Evolutionary conservation across 2,113 vertebrate genomes (phyloP).

Genomic region (Neotragus pygmaeus): DNA sequence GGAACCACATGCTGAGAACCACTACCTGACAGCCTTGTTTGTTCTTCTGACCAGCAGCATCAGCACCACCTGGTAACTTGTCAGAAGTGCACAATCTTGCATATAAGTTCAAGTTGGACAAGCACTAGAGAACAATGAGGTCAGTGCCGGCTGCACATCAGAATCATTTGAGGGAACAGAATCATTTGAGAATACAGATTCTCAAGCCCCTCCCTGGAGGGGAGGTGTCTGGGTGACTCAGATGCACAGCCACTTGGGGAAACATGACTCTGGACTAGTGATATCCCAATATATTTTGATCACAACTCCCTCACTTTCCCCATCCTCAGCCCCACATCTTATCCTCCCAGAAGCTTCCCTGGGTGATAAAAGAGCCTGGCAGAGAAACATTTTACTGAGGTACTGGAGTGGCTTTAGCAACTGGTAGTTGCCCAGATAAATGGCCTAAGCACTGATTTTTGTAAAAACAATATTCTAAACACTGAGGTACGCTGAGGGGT

Average conservation of each 20-base stretch:
- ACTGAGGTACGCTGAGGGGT: background rate
- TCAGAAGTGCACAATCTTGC: background rate
- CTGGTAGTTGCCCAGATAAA: background rate
- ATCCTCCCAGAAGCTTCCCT: background rate
- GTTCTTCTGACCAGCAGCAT: background rate
- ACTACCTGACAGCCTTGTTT: background rate
- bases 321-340: background rate
- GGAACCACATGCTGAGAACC: background rate
- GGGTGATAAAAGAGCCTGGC: background rate
- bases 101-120: background rate
- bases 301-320: background rate
- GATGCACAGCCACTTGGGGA: background rate
- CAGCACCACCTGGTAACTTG: background rate
- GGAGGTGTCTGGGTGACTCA: background rate
- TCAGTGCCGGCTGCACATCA: background rate
- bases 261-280: background rate
- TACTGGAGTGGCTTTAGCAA: background rate
- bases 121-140: background rate
- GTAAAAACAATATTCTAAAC: conserved; percentile 30
- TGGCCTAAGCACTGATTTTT: background rate
- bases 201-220: background rate
- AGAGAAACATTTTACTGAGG: background rate
- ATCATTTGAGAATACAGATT: background rate
- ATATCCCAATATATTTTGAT: background rate
- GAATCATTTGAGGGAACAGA: background rate